Evolutionary conservation across 2,888 invertebrate species (phyloP).

Genomic region (Strigamia crassipes): DNA sequence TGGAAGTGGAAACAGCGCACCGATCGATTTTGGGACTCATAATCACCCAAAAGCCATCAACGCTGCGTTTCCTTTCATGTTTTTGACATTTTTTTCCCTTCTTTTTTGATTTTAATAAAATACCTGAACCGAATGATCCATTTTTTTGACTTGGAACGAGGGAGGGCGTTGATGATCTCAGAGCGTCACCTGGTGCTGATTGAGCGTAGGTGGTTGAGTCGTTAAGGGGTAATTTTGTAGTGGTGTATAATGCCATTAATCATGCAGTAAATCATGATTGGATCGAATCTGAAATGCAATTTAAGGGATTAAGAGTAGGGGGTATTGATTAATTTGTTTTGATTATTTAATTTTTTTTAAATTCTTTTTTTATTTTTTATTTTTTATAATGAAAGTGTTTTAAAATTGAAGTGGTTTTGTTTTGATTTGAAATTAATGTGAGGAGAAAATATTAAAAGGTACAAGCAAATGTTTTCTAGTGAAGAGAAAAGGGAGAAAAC

Average conservation of each 20-base stretch:
- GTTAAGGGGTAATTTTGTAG: conserved; percentile 43
- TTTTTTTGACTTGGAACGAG: neutral
- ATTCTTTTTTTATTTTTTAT: neutral
- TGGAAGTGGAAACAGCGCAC: neutral
- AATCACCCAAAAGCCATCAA: conserved; percentile 40
- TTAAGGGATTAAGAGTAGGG: conserved; percentile 16
- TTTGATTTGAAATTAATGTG: conserved; percentile 36
- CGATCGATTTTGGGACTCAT: conserved; percentile 34
- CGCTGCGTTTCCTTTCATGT: conserved; percentile 20
- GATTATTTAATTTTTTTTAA: conserved; percentile 20
- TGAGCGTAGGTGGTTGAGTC: conserved; percentile 42
- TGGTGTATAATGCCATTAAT: conserved; percentile 29
- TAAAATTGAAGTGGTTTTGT: neutral
- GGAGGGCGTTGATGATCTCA: conserved; percentile 31
- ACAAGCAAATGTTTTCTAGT: conserved; percentile 15
- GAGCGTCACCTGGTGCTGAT: conserved; percentile 40
- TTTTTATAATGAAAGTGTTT: neutral
- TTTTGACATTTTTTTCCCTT: neutral
- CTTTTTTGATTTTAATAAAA: conserved; percentile 20
- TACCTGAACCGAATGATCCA: neutral
- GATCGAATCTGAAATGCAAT: conserved; percentile 36
- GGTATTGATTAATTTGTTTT: conserved; percentile 31
- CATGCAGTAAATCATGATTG: conserved; percentile 43
- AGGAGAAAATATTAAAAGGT: conserved; percentile 19
- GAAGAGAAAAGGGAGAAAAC: conserved; percentile 1